Evolutionary conservation across 2,888 invertebrate species (phyloP), one percentile per base, ranked within the genome.

Genomic region (Encarsia formosa): DNA sequence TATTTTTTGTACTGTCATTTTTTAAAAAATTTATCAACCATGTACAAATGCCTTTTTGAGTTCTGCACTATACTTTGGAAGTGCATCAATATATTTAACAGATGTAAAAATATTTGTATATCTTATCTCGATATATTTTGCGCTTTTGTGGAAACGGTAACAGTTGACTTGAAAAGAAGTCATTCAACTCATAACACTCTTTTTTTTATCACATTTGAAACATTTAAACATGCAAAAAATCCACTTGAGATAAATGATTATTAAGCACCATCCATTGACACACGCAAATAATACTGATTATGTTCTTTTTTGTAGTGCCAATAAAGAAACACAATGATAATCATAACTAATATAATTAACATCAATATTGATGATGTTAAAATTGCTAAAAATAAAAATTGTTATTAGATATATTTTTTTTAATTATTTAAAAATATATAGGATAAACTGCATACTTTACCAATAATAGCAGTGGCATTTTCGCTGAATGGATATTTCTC

Each of bases 241-340:
- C 48, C 26, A 34, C n/a, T 44, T 26, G 26, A 26, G 11, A 8
- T 8, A 26, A 26, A 26, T 8, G 9, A 46, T 2, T 48, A 50
- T 64, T 61, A 67, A 53, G 67, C 63, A 52, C 64, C 63, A 57
- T 70, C 70, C 6, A 68, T 69, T 34, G 66, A 65, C 50, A 71
- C 55, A 43, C 66, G 66, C 34, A 67, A 61, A 42, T 73, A 73
- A 66, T 73, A 70, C 63, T 69, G 71, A 39, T 64, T 64, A 40
- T 67, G 64, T 49, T 67, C 65, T 54, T 63, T 64, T 57, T 63
- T 71, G 31, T 67, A 63, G 39, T 68, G 65, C 64, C 69, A 67
- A 52, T 66, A 73, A 57, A 69, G 62, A 51, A 69, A 68, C 40
- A 60, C 63, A 46, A 69, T 62, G 49, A 72, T 64, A 48, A 66